These are phyloP conservation scores for Hycleus cichorii DNA, from an alignment of 1,140 invertebrate genomes.

Conservation along the genomic window DNA sequence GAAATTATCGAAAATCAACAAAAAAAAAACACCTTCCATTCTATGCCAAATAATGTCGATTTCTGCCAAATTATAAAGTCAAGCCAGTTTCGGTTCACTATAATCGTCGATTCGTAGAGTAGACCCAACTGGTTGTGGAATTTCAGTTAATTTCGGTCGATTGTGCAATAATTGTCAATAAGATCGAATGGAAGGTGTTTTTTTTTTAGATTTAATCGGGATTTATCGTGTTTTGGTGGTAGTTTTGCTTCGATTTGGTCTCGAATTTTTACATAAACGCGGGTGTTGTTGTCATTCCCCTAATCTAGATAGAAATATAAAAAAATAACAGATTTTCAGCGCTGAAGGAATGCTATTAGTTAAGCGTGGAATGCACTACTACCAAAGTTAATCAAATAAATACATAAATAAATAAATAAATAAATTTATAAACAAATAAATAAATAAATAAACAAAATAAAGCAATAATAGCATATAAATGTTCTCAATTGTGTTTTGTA, in stretches of 20 bases:
- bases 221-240: not conserved
- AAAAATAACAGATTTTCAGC: slow-evolving; percentile 19
- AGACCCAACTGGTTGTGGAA: too few species aligned
- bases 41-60: too few species aligned
- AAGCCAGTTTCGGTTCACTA: too few species aligned
- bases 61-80: too few species aligned
- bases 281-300: slow-evolving; percentile 24
- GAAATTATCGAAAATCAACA: not conserved
- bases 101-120: too few species aligned
- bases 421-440: slow-evolving; percentile 19
- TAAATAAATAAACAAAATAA: slow-evolving; percentile 21
- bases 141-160: too few species aligned
- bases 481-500: too few species aligned
- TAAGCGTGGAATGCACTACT: slow-evolving; percentile 34
- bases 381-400: slow-evolving; percentile 30
- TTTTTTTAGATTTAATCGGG: not conserved
- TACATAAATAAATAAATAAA: slow-evolving; percentile 24
- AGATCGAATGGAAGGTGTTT: too few species aligned
- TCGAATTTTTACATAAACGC: slow-evolving; percentile 2
- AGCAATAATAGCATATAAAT: slow-evolving; percentile 8
- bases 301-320: slow-evolving; percentile 21
- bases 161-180: not conserved
- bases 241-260: not conserved
- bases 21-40: too few species aligned
- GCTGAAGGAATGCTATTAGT: slow-evolving; percentile 32